These are phyloP conservation scores for Lycocerus yunnanus DNA, from an alignment of 2,888 invertebrate genomes.

Conservation along the genomic window DNA sequence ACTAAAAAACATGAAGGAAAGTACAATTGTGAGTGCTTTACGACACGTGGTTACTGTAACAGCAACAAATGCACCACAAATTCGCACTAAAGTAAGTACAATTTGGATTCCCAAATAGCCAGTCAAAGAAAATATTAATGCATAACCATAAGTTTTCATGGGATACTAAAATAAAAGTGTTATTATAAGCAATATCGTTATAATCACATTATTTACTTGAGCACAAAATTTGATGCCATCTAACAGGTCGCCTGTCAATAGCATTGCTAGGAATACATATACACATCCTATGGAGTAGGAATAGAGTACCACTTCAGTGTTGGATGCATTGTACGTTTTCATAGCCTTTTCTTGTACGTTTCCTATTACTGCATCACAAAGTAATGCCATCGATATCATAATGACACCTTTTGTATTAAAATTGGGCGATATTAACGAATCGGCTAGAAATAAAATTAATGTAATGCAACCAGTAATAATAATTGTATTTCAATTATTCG, in stretches of 20 bases:
- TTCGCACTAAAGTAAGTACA: constrained; percentile 86
- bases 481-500: neutral
- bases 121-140: constrained; percentile 81
- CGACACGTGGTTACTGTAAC: constrained; percentile 91
- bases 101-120: constrained; percentile 95
- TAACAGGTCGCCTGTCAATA: constrained; percentile 72
- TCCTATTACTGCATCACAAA: constrained; percentile 95
- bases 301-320: constrained; percentile 90
- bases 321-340: constrained; percentile 80
- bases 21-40: constrained; percentile 88
- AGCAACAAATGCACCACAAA: constrained; percentile 89
- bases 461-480: too few relatives aligned
- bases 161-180: constrained; percentile 63
- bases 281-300: constrained; percentile 88
- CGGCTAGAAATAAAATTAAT: constrained; percentile 60
- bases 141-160: constrained; percentile 79
- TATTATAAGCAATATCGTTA: constrained; percentile 10
- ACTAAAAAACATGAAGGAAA: constrained; percentile 91
- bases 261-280: constrained; percentile 77
- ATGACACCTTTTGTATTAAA: constrained; percentile 72
- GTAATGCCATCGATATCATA: constrained; percentile 81
- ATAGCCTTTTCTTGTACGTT: constrained; percentile 97
- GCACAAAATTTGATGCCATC: constrained; percentile 78
- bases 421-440: constrained; percentile 75
- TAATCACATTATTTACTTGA: constrained; percentile 65